Evolutionary conservation across 2,888 invertebrate species (phyloP), one percentile per base, ranked within the genome.

Genomic region (Drosophila gaucha): DNA sequence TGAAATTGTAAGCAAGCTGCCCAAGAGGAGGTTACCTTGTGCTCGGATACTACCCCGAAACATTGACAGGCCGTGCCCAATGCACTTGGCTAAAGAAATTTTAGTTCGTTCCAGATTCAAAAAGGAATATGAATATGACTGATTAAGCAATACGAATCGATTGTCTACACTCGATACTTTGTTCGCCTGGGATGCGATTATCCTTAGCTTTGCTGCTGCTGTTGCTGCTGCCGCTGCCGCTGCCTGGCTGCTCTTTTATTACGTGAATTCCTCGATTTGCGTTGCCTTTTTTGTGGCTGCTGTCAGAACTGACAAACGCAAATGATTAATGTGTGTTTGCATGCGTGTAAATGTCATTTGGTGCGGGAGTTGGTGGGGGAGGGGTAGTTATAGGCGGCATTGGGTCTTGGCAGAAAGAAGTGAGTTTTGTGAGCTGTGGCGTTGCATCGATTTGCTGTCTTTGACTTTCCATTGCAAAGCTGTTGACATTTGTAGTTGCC

Each of bases 281-380:
- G 36, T 31, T 43, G 24, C 57, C 22, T 54, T 52, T 74, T 70
- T 69, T 67, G 75, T 50, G 67, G 73, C 76, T 71, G 74, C 82
- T 88, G 89, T 88, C 88, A 88, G 82, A 89, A 79, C 77, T 88
- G 88, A 88, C 88, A 88, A 86, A 88, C 86, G 84, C 86, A 89
- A 90, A 90, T 90, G 90, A 90, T 90, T 90, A 89, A 90, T 90
- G 90, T 80, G 79, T 80, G 87, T 85, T 79, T 85, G 87, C 87
- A 85, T 85, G 84, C 87, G 84, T 85, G 84, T 87, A 87, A 90
- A 83, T 90, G 89, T 89, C 90, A 90, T 90, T 90, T 90, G 82
- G 78, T 66, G 69, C 24, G 24, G 57, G 30, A 18, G 44, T 8
- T 18, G 28, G 38, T 1, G 26, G 38, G 16, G 18, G 44, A 28